A percentile compares a stretch with the other conserved stretches of the same genome.
Conservation (phyloP, 1,140 invertebrate genomes). For the Riptortus pedestris region DNA sequence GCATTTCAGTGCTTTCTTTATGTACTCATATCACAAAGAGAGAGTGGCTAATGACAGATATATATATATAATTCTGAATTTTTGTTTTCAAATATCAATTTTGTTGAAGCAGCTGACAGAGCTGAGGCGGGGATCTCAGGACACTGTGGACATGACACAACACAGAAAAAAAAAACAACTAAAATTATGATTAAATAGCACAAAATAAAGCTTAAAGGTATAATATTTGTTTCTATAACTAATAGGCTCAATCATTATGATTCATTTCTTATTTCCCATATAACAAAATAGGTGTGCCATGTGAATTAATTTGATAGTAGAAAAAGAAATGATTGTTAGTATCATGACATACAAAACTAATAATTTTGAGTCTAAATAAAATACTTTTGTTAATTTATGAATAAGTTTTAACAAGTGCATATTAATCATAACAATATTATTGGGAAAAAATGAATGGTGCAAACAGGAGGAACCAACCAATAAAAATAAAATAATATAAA, state of each 20-base stretch:
- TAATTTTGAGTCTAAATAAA: background rate
- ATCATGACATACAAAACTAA: constrained; percentile 1
- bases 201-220: background rate
- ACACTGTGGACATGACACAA: constrained; percentile 6
- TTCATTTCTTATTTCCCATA: background rate
- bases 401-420: background rate
- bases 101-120: constrained; percentile 1
- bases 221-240: too few species aligned
- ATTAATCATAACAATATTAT: constrained; percentile 2
- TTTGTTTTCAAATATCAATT: too few species aligned
- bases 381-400: constrained; percentile 2
- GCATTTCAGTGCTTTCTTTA: background rate
- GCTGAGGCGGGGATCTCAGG: constrained; percentile 14
- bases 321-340: background rate
- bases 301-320: background rate
- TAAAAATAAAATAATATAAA: too few species aligned
- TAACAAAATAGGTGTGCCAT: background rate
- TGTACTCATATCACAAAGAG: background rate
- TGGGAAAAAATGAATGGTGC: constrained; percentile 1
- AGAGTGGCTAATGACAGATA: background rate
- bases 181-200: background rate
- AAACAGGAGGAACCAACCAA: constrained; percentile 9
- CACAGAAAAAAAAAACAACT: background rate
- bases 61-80: too few species aligned
- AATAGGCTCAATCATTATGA: too few species aligned